phyloP scores from a whole-genome alignment of 2,113 vertebrate species.

The Peromyscus leucopus region DNA sequence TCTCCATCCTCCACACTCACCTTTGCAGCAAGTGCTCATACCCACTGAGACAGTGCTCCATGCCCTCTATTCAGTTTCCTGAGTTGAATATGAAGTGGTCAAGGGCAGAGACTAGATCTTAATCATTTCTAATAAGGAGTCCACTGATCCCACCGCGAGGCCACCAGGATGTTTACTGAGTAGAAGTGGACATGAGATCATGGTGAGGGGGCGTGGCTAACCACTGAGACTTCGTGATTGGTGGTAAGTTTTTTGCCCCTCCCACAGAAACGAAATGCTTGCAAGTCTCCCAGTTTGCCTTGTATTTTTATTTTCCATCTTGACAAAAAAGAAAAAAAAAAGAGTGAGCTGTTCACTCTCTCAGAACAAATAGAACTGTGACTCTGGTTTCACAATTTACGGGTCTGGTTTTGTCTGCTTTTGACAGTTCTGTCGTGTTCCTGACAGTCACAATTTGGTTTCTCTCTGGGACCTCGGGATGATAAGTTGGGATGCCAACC shows the following conservation, averaged over 20 bases:
- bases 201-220: not conserved
- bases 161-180: not conserved
- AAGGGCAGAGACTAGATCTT: not conserved
- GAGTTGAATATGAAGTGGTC: not conserved
- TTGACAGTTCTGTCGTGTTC: slow-evolving; percentile 78
- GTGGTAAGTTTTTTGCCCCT: not conserved
- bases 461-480: slow-evolving; percentile 61
- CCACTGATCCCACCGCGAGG: not conserved
- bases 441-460: slow-evolving; percentile 74
- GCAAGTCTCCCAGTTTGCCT: not conserved
- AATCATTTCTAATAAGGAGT: not conserved
- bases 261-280: not conserved
- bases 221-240: not conserved
- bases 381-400: slow-evolving; percentile 75
- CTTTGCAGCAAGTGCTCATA: not conserved
- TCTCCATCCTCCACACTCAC: not conserved
- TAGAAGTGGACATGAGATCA: not conserved
- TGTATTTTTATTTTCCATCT: slow-evolving; percentile 73
- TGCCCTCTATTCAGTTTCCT: not conserved
- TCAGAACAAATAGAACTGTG: slow-evolving; percentile 80
- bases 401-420: slow-evolving; percentile 75
- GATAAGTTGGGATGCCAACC: slow-evolving; percentile 67
- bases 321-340: slow-evolving; percentile 5
- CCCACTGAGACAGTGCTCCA: not conserved
- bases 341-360: slow-evolving; percentile 67